phyloP scores from a whole-genome alignment of 2,888 invertebrate species.

The Sinotaia quadrata region DNA sequence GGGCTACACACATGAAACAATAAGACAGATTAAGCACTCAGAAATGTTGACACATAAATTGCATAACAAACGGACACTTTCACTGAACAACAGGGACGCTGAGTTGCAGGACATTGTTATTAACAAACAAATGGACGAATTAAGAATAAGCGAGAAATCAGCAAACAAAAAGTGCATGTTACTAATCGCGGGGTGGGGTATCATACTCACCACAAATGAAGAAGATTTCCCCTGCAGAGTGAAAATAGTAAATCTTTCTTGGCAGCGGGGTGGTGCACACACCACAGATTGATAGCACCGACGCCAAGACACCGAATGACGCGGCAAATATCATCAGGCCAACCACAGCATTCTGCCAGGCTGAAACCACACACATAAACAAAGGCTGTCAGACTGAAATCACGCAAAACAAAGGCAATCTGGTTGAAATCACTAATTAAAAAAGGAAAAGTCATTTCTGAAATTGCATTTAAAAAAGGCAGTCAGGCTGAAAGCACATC shows the following conservation, averaged over 20 bases:
- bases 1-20: too few species aligned
- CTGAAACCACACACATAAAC: slow-evolving; percentile 51
- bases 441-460: too few species aligned
- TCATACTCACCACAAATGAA: slow-evolving; percentile 69
- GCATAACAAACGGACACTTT: too few species aligned
- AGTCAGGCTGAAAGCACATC: too few species aligned
- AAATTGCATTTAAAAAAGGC: too few species aligned
- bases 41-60: too few species aligned
- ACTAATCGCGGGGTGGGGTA: background rate
- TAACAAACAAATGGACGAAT: slow-evolving; percentile 2
- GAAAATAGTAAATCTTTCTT: slow-evolving; percentile 72
- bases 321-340: slow-evolving; percentile 69
- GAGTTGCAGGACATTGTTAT: too few species aligned
- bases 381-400: too few species aligned
- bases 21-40: too few species aligned
- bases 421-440: too few species aligned
- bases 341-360: slow-evolving; percentile 71
- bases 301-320: slow-evolving; percentile 67
- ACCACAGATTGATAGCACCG: slow-evolving; percentile 68
- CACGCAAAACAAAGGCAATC: too few species aligned
- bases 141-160: background rate
- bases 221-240: slow-evolving; percentile 72
- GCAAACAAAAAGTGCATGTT: background rate
- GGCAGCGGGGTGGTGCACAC: slow-evolving; percentile 67
- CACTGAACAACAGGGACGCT: too few species aligned